Evolutionary conservation across 1,140 invertebrate species (phyloP).

Genomic region (Drosophila pectinifera): DNA sequence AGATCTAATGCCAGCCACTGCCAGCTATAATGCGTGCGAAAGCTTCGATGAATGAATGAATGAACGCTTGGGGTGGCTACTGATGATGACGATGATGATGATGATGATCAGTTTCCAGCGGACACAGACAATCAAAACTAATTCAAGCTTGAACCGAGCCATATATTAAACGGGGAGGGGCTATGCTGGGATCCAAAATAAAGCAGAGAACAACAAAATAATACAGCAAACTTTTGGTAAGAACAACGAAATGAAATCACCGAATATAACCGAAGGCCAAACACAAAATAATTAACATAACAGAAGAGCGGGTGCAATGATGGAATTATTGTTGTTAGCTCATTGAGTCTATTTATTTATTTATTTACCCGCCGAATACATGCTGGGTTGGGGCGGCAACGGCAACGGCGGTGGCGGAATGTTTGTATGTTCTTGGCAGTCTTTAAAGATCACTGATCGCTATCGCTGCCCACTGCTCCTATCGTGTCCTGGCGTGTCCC

Average conservation of each 20-base stretch:
- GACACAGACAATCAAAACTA: conserved; percentile 25
- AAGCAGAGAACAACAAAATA: conserved; percentile 2
- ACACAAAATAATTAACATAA: conserved; percentile 14
- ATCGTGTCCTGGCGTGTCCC: conserved; percentile 21
- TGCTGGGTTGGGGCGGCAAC: conserved; percentile 33
- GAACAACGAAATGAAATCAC: conserved; percentile 23
- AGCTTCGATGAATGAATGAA: conserved; percentile 19
- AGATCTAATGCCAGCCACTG: conserved; percentile 3
- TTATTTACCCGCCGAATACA: conserved; percentile 82
- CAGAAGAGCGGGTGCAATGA: conserved; percentile 6
- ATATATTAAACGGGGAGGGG: conserved; percentile 30
- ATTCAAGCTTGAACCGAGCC: conserved; percentile 26
- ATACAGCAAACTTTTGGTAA: conserved; percentile 2
- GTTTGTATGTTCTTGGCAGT: conserved; percentile 4
- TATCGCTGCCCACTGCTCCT: background rate
- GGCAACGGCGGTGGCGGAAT: conserved; percentile 15
- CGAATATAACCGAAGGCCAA: background rate
- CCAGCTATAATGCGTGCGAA: conserved; percentile 12
- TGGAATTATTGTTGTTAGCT: conserved; percentile 31
- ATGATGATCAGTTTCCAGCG: conserved; percentile 66
- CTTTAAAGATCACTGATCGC: conserved; percentile 17
- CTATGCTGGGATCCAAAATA: too few relatives aligned
- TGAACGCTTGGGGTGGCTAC: conserved; percentile 3
- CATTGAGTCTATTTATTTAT: conserved; percentile 9
- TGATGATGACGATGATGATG: background rate